Evolutionary conservation across 2,797 vertebrate species (phyloP).

Genomic region (Xenops minutus): DNA sequence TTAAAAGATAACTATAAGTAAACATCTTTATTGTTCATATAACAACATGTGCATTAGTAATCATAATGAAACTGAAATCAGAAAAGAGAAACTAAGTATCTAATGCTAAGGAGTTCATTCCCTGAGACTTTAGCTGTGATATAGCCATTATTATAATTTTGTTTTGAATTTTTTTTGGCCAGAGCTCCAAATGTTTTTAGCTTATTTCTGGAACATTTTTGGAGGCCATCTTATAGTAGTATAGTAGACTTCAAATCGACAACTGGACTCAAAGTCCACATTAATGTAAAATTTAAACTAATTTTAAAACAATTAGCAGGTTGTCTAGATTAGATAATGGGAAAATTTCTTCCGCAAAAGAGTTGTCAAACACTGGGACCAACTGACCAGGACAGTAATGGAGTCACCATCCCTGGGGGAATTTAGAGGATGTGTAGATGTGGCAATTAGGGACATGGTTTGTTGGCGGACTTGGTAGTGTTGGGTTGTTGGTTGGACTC

Average conservation of each 20-base stretch:
- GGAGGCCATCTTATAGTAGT: background rate
- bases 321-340: background rate
- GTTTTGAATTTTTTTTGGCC: too few species aligned
- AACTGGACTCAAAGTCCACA: background rate
- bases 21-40: background rate
- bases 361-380: background rate
- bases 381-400: background rate
- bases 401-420: background rate
- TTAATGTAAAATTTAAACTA: background rate
- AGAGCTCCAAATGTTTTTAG: too few species aligned
- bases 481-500: background rate
- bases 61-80: too few species aligned
- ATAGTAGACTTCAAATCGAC: background rate
- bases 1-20: background rate
- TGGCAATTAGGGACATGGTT: background rate
- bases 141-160: too few species aligned
- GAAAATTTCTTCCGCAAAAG: background rate
- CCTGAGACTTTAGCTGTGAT: too few species aligned
- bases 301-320: background rate
- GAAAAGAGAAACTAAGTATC: too few species aligned
- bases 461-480: background rate
- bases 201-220: too few species aligned
- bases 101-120: too few species aligned
- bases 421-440: background rate
- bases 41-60: too few species aligned